A percentile compares a stretch with the other conserved stretches of the same genome.
phyloP scores from a whole-genome alignment of 2,888 invertebrate genomes.

The Perithous albicinctus region DNA sequence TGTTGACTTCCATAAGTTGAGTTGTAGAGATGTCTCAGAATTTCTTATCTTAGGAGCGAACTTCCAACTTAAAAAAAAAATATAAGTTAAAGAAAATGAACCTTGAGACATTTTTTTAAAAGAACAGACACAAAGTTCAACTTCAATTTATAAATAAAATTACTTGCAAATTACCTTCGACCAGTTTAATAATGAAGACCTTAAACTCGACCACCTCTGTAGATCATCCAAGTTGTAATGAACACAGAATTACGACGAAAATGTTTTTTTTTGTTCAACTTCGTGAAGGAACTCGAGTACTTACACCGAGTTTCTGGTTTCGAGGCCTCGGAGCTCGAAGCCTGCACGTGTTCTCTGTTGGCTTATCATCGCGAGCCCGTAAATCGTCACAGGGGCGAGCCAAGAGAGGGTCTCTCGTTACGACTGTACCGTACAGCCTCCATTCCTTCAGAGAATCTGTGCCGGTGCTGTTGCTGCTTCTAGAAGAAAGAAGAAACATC shows the following conservation, averaged over 20 bases:
- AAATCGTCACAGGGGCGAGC: constrained; percentile 69
- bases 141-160: too few species aligned
- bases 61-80: too few species aligned
- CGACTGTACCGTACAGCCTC: constrained; percentile 18
- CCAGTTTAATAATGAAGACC: neutral
- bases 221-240: constrained; percentile 8
- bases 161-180: too few species aligned
- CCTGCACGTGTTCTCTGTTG: constrained; percentile 71
- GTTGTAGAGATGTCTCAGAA: too few species aligned
- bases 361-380: constrained; percentile 75
- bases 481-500: constrained; percentile 73
- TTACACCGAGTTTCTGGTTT: constrained; percentile 70
- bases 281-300: constrained; percentile 38
- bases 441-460: constrained; percentile 45
- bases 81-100: too few species aligned
- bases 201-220: neutral
- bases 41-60: too few species aligned
- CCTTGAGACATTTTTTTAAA: too few species aligned
- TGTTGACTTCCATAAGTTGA: too few species aligned
- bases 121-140: too few species aligned
- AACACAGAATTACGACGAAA: constrained; percentile 2
- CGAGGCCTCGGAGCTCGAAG: constrained; percentile 58
- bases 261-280: constrained; percentile 27
- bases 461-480: constrained; percentile 3
- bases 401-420: constrained; percentile 29